phyloP scores from a whole-genome alignment of 2,888 invertebrate genomes.

The Fragum whitleyi region DNA sequence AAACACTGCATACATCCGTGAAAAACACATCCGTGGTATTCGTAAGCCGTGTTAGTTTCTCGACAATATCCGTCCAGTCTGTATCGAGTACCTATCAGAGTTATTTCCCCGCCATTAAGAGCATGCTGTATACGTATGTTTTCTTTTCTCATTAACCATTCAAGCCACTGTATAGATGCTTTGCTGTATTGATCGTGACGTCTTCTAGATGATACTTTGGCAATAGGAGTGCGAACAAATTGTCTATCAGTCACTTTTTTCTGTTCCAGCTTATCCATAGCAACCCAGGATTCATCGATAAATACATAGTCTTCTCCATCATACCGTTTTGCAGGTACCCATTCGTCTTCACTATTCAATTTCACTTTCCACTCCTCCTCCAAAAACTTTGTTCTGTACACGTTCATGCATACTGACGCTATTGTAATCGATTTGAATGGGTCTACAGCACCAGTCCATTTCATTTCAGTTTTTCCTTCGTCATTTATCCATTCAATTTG shows the following conservation, averaged over 20 bases:
- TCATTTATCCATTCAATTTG: constrained; percentile 20
- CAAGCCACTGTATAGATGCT: constrained; percentile 15
- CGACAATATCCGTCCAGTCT: constrained; percentile 41
- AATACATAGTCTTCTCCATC: constrained; percentile 17
- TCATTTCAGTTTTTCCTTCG: constrained; percentile 21
- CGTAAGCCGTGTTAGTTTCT: constrained; percentile 39
- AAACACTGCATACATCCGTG: constrained; percentile 37
- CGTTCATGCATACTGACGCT: no score
- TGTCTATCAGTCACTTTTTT: not conserved
- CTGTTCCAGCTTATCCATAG: not conserved
- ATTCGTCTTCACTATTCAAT: constrained; percentile 21
- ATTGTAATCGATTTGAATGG: no score
- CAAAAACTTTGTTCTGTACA: no score
- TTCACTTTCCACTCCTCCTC: constrained; percentile 49
- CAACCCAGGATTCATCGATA: constrained; percentile 30
- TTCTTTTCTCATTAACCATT: constrained; percentile 26
- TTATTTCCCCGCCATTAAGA: constrained; percentile 33
- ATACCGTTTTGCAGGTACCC: no score
- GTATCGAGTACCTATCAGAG: constrained; percentile 24
- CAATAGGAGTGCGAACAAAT: not conserved
- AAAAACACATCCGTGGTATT: constrained; percentile 43
- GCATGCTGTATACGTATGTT: constrained; percentile 27
- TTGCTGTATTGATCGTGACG: not conserved
- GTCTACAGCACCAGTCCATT: constrained; percentile 41
- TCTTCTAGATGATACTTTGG: not conserved